Evolutionary conservation across 1,140 invertebrate species (phyloP), one percentile per base, ranked within the genome.

Genomic region (Apis florea): DNA sequence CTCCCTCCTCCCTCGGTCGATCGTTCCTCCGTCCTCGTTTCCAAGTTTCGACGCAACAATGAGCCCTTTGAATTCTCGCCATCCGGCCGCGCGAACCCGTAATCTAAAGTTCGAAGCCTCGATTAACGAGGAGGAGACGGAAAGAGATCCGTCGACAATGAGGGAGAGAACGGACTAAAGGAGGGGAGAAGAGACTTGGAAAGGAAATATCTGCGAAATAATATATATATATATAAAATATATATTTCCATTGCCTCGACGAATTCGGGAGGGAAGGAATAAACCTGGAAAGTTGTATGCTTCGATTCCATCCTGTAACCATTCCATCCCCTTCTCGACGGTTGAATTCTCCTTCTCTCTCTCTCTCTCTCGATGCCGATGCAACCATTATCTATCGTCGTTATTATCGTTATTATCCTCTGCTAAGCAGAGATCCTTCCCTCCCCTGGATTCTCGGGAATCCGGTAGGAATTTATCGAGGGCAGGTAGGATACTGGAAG

Each of bases 81-180:
- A 70, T 64, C 59, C 74, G 71, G 71, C 66, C 64, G 75, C 82
- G 53, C 83, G 83, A n/a, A n/a, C 71, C 85, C 70, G 80, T 88
- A 88, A 88, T 87, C 85, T 85, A 85, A 88, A 87, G 86, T 88
- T 88, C 85, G 86, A 85, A 87, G 73, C 83, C 85, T 85, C 86
- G 86, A 88, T 88, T 88, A 88, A 87, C 86, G 82, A 87, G 83
- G 82, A 73, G 17, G 40, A 19, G 47, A 12, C 19, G 26, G 21
- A 9, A 24, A 67, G 47, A 19, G 26, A 47, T 9, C 24, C 40
- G 10, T 15, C 9, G 64, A 67, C 21, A n/a, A n/a, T 59, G n/a
- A 40, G 66, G 71, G 21, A 59, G 64, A 69, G 54, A 31, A 59
- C 54, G 53, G n/a, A n/a, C n/a, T 53, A 40, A 40, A 40, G 31